These are phyloP conservation scores for Charadrius vociferus DNA, from an alignment of 2,113 vertebrate species.

Conservation along the genomic window DNA sequence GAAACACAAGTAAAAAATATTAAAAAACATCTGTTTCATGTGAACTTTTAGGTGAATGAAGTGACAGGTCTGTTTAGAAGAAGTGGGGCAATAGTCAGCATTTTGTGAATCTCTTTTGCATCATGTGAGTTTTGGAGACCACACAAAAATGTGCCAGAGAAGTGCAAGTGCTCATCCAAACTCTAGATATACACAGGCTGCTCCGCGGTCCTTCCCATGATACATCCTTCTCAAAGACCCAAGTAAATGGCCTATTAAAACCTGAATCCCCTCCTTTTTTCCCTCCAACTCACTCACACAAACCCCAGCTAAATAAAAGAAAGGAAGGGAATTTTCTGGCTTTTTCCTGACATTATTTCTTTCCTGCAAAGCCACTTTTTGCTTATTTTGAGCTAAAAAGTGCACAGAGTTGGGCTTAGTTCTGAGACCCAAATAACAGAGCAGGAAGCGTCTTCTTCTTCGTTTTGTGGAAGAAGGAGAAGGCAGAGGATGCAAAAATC, in stretches of 20 bases:
- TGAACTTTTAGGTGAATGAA: not conserved
- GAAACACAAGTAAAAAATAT: not conserved
- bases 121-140: not conserved
- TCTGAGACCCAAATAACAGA: not conserved
- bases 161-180: not conserved
- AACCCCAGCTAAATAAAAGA: not conserved
- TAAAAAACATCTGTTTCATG: not conserved
- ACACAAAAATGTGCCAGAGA: not conserved
- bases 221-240: not conserved
- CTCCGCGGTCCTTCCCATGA: not conserved
- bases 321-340: not conserved
- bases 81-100: not conserved
- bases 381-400: not conserved
- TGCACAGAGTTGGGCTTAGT: not conserved
- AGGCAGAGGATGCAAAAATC: not conserved
- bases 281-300: not conserved
- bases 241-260: not conserved
- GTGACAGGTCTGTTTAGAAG: not conserved
- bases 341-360: not conserved
- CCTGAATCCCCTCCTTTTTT: not conserved
- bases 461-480: not conserved
- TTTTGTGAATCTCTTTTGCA: not conserved
- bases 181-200: not conserved
- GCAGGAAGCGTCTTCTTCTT: not conserved
- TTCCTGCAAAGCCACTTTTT: not conserved